These are phyloP conservation scores for Eupsittula cactorum DNA, from an alignment of 2,113 vertebrate species.

Conservation along the genomic window DNA sequence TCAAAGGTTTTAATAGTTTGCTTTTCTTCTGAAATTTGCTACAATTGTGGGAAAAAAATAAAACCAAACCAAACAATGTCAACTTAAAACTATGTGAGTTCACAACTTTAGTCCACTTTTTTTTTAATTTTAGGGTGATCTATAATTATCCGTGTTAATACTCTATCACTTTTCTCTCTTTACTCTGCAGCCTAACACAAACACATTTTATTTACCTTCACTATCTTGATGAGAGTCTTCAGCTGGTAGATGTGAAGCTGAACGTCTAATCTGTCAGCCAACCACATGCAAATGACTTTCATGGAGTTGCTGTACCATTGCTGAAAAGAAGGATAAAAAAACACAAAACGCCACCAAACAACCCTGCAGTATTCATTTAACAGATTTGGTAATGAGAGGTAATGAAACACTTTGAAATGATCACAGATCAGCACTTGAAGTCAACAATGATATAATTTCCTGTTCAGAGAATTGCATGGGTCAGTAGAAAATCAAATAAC, in stretches of 20 bases:
- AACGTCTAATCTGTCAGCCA: conserved; percentile 93
- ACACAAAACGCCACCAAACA: background rate
- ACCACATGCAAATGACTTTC: conserved; percentile 91
- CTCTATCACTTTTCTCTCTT: conserved; percentile 1
- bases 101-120: background rate
- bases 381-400: conserved; percentile 79
- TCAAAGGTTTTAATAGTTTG: background rate
- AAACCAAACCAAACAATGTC: background rate
- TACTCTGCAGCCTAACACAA: background rate
- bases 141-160: background rate
- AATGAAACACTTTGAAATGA: conserved; percentile 80
- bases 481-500: conserved; percentile 76
- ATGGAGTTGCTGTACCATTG: conserved; percentile 94
- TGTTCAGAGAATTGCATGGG: conserved; percentile 77
- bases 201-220: conserved; percentile 86
- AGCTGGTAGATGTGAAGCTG: conserved; percentile 97
- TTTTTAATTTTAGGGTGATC: background rate
- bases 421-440: conserved; percentile 79
- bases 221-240: conserved; percentile 97
- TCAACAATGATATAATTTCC: conserved; percentile 82
- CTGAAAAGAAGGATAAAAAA: conserved; percentile 75
- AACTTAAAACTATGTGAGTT: background rate
- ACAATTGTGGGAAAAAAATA: background rate
- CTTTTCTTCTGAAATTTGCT: background rate
- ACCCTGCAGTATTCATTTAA: conserved; percentile 75